phyloP scores from a whole-genome alignment of 1,140 invertebrate genomes.

The Bombus cullumanus region DNA sequence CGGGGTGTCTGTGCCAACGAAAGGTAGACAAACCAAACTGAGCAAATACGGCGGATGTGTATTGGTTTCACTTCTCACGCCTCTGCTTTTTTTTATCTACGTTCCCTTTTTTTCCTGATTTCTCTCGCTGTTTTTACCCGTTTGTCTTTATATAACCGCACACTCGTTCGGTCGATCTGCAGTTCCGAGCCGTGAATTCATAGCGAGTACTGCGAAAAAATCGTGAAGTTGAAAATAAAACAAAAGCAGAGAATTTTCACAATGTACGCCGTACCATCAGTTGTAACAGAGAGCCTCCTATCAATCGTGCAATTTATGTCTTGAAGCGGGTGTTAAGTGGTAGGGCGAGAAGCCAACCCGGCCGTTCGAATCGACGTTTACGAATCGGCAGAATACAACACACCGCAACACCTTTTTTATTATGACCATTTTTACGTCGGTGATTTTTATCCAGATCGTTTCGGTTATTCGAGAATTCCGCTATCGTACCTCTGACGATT shows the following conservation, averaged over 20 bases:
- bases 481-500: constrained; percentile 23
- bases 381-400: constrained; percentile 10
- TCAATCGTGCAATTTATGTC: constrained; percentile 64
- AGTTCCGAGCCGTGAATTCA: constrained; percentile 68
- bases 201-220: constrained; percentile 73
- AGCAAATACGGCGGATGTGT: constrained; percentile 65
- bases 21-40: constrained; percentile 67
- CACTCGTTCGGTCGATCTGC: constrained; percentile 42
- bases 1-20: constrained; percentile 46
- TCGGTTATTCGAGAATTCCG: constrained; percentile 19
- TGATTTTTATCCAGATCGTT: neutral
- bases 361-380: constrained; percentile 28
- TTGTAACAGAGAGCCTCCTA: neutral
- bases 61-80: constrained; percentile 65
- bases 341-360: constrained; percentile 22
- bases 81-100: constrained; percentile 7
- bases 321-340: constrained; percentile 30
- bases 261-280: neutral
- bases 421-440: constrained; percentile 10
- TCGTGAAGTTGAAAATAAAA: constrained; percentile 21
- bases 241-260: constrained; percentile 65
- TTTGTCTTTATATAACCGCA: constrained; percentile 37
- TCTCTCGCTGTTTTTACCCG: constrained; percentile 13
- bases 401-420: constrained; percentile 21
- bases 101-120: neutral